These are phyloP conservation scores for Myathropa florea DNA, from an alignment of 2,888 invertebrate genomes.

Conservation along the genomic window DNA sequence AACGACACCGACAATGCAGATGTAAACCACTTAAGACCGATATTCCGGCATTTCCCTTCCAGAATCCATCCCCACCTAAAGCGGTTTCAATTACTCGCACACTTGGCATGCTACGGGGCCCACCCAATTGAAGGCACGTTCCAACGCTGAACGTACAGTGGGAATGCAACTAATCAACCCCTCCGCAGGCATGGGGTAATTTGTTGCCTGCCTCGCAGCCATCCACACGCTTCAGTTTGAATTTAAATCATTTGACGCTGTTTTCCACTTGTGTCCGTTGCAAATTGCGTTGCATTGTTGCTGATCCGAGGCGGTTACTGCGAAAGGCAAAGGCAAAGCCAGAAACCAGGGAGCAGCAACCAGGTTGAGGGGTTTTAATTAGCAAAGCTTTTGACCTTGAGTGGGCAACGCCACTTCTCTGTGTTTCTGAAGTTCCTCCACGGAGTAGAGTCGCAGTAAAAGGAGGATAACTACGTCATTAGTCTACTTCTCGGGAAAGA, in stretches of 20 bases:
- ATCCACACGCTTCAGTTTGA: not conserved
- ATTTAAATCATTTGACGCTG: not conserved
- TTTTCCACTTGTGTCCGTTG: not conserved
- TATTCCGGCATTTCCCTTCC: not conserved
- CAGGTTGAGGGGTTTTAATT: not conserved
- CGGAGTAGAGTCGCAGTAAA: no score
- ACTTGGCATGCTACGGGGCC: not conserved
- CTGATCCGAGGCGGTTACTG: not conserved
- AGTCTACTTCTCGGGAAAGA: not conserved
- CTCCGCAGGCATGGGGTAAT: not conserved
- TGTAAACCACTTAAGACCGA: not conserved
- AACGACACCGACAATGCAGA: not conserved
- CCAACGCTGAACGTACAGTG: not conserved
- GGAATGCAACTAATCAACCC: not conserved
- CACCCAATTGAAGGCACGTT: conserved; percentile 15
- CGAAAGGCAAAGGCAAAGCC: not conserved
- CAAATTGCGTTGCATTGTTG: not conserved
- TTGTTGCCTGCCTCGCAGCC: no score
- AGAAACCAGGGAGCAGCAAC: not conserved
- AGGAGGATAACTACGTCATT: not conserved
- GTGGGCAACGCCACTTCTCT: not conserved
- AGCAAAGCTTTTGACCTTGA: not conserved
- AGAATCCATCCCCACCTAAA: not conserved
- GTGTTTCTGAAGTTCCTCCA: not conserved
- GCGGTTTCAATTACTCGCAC: not conserved